Percentiles rank a stretch among this genome's conserved stretches.
These are phyloP conservation scores for Scaptomyza flava DNA, from an alignment of 2,888 invertebrate genomes.

Conservation along the genomic window DNA sequence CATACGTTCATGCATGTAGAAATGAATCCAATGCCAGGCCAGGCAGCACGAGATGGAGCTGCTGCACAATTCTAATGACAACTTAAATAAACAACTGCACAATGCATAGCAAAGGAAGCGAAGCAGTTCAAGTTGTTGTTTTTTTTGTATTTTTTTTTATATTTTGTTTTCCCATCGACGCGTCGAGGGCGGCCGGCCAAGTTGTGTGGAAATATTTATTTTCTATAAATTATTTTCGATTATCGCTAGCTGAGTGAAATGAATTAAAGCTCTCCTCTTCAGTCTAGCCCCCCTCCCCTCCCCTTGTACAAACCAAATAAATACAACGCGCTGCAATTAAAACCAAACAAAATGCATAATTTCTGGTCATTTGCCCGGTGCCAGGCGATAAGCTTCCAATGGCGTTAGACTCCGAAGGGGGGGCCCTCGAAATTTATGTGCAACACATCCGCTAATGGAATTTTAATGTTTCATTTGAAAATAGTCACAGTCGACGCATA, in stretches of 20 bases:
- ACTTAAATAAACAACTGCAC: slow-evolving; percentile 76
- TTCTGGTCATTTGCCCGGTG: slow-evolving; percentile 61
- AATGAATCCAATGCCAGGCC: slow-evolving; percentile 26
- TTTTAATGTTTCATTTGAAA: slow-evolving; percentile 77
- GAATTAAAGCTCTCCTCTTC: not conserved
- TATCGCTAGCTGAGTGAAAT: slow-evolving; percentile 54
- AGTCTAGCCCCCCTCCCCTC: not conserved
- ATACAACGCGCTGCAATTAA: slow-evolving; percentile 68
- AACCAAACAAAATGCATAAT: slow-evolving; percentile 74
- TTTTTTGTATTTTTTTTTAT: not conserved
- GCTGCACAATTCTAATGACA: slow-evolving; percentile 72
- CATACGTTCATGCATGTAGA: not conserved
- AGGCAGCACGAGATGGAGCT: slow-evolving; percentile 42
- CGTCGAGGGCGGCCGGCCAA: slow-evolving; percentile 55
- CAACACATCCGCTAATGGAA: slow-evolving; percentile 74
- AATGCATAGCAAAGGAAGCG: slow-evolving; percentile 31
- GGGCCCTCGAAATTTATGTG: slow-evolving; percentile 59
- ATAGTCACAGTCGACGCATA: slow-evolving; percentile 58
- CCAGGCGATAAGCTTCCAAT: slow-evolving; percentile 44
- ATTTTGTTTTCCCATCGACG: slow-evolving; percentile 49
- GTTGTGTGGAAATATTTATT: slow-evolving; percentile 76
- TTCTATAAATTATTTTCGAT: slow-evolving; percentile 79
- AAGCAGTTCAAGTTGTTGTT: slow-evolving; percentile 21
- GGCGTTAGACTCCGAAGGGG: not conserved
- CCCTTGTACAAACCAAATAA: slow-evolving; percentile 44